Percentiles rank a stretch among this genome's conserved stretches.
Conservation (phyloP, 2,113 vertebrate genomes). For the Chionodraco myersi region DNA sequence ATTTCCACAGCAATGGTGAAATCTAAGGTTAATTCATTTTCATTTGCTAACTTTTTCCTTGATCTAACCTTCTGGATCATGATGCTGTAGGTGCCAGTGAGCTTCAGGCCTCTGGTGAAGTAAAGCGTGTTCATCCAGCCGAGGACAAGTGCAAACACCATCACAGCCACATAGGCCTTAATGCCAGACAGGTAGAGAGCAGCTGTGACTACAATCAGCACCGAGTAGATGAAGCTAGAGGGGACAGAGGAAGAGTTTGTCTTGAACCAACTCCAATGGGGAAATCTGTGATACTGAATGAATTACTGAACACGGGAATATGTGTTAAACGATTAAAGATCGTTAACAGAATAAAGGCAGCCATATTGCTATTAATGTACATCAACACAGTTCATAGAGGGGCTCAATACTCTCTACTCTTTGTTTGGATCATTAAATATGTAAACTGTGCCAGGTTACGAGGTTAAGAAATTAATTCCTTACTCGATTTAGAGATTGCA, state of each 20-base stretch:
- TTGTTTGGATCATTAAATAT: slow-evolving; percentile 73
- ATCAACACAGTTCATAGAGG: slow-evolving; percentile 57
- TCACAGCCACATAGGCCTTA: slow-evolving; percentile 91
- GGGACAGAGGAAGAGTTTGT: slow-evolving; percentile 32
- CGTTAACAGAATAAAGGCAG: slow-evolving; percentile 42
- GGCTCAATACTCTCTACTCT: slow-evolving; percentile 53
- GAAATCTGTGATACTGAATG: slow-evolving; percentile 2
- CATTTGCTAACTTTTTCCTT: background rate
- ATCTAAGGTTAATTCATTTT: no score
- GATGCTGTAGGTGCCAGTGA: slow-evolving; percentile 98
- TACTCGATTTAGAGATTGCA: slow-evolving; percentile 73
- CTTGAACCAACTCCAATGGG: background rate
- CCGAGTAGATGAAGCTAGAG: slow-evolving; percentile 94
- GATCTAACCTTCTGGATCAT: slow-evolving; percentile 97
- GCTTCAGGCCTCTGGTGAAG: slow-evolving; percentile 97
- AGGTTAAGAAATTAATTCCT: slow-evolving; percentile 74
- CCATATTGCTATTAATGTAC: slow-evolving; percentile 55
- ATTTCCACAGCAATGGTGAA: no score
- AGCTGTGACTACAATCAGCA: slow-evolving; percentile 91
- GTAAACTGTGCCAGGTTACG: slow-evolving; percentile 66
- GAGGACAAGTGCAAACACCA: slow-evolving; percentile 96
- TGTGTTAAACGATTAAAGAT: slow-evolving; percentile 15
- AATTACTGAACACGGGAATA: slow-evolving; percentile 3
- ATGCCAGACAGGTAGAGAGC: slow-evolving; percentile 92
- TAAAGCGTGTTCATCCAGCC: slow-evolving; percentile 99